These are phyloP conservation scores for Poliocrania exsul DNA, from an alignment of 2,797 vertebrate genomes.

Conservation along the genomic window DNA sequence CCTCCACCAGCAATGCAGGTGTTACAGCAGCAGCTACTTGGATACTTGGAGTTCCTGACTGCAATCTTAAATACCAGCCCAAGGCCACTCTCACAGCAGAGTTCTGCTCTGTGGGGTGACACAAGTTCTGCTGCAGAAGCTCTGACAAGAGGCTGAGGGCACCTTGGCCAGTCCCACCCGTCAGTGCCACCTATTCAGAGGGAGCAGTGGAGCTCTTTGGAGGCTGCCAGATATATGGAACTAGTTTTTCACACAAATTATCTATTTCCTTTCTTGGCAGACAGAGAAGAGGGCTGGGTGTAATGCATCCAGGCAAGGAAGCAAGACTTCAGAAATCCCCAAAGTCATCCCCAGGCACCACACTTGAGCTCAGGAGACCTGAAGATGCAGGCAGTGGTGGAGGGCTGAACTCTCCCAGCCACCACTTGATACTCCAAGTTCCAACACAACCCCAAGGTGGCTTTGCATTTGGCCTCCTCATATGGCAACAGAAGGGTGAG, in stretches of 20 bases:
- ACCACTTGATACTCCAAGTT: not conserved
- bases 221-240: not conserved
- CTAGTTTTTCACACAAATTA: not conserved
- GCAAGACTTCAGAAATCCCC: not conserved
- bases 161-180: not conserved
- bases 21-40: rapidly evolving
- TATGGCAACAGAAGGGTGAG: not conserved
- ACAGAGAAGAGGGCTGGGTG: rapidly evolving
- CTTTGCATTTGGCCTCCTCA: not conserved
- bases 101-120: not conserved
- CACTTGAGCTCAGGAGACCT: not conserved
- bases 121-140: not conserved
- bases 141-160: not conserved
- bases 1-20: not conserved
- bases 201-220: not conserved
- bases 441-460: not conserved
- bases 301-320: not conserved
- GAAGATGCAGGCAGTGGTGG: not conserved
- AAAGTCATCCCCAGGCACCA: rapidly evolving
- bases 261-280: not conserved
- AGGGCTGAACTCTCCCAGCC: not conserved
- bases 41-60: not conserved
- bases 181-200: not conserved
- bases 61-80: not conserved
- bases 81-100: not conserved